Conservation (phyloP, 2,888 invertebrate species). For the Ceraclea dissimilis region DNA sequence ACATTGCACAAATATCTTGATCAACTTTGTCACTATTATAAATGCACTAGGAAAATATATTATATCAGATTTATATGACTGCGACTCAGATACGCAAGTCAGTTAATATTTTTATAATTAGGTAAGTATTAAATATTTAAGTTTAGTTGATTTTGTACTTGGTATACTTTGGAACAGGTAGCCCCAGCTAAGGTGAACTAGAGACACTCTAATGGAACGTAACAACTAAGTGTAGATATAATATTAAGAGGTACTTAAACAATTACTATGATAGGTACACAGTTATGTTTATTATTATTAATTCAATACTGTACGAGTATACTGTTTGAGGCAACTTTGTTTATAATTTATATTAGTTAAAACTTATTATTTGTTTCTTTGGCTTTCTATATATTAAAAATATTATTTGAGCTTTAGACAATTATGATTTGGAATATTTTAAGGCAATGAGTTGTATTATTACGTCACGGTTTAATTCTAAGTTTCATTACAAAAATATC, state of each 20-base stretch:
- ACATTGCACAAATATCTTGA: background rate
- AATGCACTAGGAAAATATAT: constrained; percentile 20
- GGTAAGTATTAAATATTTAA: background rate
- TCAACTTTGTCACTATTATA: background rate
- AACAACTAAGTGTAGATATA: too few species aligned
- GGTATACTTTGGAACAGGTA: too few species aligned
- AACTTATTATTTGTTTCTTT: constrained; percentile 19
- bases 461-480: constrained; percentile 13
- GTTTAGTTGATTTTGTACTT: too few species aligned
- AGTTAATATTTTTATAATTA: background rate
- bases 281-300: background rate
- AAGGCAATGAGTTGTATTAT: constrained; percentile 14
- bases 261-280: background rate
- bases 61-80: background rate
- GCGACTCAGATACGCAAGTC: too few species aligned
- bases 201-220: too few species aligned
- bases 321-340: constrained; percentile 19
- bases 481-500: constrained; percentile 18
- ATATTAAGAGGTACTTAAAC: too few species aligned
- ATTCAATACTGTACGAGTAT: constrained; percentile 11
- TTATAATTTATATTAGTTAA: constrained; percentile 7
- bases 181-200: too few species aligned
- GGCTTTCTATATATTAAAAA: constrained; percentile 24
- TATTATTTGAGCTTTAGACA: constrained; percentile 22
- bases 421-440: constrained; percentile 12